Percentiles rank a stretch among this genome's conserved stretches.
phyloP scores from a whole-genome alignment of 1,140 invertebrate genomes.

The Rhyacophila brunnea region DNA sequence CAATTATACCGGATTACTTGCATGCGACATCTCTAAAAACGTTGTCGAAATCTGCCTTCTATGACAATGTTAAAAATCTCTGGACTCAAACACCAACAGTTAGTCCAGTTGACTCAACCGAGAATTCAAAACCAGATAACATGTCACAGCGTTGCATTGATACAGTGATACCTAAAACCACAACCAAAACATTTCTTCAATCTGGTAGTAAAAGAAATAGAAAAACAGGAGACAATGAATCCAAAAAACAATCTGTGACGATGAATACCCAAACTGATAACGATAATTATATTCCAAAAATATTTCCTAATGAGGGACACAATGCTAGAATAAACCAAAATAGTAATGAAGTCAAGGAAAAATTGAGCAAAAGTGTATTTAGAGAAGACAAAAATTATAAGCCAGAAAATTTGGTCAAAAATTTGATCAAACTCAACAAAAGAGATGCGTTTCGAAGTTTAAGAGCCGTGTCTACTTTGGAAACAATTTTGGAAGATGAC shows the following conservation, averaged over 20 bases:
- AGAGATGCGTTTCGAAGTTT: conserved; percentile 5
- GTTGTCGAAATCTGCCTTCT: conserved; percentile 28
- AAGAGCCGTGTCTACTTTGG: no score
- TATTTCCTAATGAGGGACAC: no score
- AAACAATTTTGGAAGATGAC: conserved; percentile 6
- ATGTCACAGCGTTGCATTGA: no score
- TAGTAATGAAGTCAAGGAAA: no score
- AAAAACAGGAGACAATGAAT: no score
- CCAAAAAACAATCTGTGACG: no score
- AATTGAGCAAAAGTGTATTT: neutral
- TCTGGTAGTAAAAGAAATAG: no score
- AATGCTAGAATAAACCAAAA: no score
- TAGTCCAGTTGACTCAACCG: neutral
- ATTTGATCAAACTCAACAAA: conserved; percentile 10
- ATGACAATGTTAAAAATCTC: conserved; percentile 35
- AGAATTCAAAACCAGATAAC: conserved; percentile 24
- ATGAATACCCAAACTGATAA: no score
- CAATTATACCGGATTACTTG: conserved; percentile 84
- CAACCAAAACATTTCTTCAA: neutral
- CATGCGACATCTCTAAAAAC: conserved; percentile 50
- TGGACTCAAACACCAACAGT: conserved; percentile 11
- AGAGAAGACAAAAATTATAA: neutral
- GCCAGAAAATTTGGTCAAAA: neutral
- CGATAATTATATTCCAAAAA: no score
- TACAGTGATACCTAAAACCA: neutral